Conservation (phyloP, 2,888 invertebrate species). For the Thysanoteuthis rhombus region DNA sequence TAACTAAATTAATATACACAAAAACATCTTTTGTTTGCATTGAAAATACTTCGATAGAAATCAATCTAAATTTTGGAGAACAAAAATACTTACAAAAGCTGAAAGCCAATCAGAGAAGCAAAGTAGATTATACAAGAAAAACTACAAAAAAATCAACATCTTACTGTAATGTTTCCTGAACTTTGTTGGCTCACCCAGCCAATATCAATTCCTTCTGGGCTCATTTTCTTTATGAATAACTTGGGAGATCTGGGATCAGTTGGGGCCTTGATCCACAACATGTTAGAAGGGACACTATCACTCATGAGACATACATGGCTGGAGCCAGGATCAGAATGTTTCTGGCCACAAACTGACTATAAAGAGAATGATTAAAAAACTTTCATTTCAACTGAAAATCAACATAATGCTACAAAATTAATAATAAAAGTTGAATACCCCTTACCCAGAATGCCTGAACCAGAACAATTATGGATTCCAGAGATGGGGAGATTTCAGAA, state of each 20-base stretch:
- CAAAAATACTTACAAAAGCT: background rate
- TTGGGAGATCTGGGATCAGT: slow-evolving; percentile 66
- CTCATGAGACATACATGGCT: slow-evolving; percentile 62
- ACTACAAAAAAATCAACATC: background rate
- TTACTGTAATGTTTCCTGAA: slow-evolving; percentile 57
- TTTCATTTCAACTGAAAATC: background rate
- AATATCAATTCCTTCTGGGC: slow-evolving; percentile 65
- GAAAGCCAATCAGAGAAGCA: background rate
- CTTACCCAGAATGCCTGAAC: no score
- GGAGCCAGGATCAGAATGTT: slow-evolving; percentile 52
- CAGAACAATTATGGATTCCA: no score
- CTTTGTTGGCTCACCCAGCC: slow-evolving; percentile 66
- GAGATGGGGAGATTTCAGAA: no score
- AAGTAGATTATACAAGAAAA: background rate
- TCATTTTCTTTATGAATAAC: slow-evolving; percentile 64
- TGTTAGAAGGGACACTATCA: slow-evolving; percentile 64
- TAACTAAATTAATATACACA: background rate
- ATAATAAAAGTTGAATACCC: background rate
- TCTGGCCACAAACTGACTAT: slow-evolving; percentile 60
- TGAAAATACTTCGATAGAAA: background rate
- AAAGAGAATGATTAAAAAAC: slow-evolving; percentile 32
- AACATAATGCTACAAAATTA: background rate
- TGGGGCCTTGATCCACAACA: slow-evolving; percentile 63
- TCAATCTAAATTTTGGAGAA: background rate
- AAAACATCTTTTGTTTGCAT: background rate